Base-by-base conservation (phyloP, 2,888 invertebrate species). In the Acanthopleura granulata region DNA sequence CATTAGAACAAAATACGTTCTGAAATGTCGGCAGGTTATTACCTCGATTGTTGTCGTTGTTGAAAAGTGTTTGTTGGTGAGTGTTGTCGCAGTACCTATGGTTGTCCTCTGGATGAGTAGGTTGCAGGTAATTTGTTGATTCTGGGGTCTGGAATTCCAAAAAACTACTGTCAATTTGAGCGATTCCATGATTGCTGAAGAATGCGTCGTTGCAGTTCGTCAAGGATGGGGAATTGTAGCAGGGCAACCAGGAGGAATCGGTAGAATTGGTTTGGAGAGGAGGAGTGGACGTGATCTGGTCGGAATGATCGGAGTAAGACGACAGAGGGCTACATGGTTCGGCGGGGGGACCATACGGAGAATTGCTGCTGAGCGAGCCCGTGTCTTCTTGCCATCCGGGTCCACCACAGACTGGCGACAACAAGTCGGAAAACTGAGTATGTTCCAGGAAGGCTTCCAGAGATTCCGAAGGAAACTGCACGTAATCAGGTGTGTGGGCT, bases 21-120 rank as follows among this genome's bases (percentile, higher is more conserved):
- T 66, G 66, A 27, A 66, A 66, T 6, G 22, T 66, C 25, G 66
- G 66, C 29, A 66, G 29, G 14, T 66, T 66, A 25, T 66, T 66
- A 27, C 66, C 66, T 6, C 22, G 57, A 12, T 12, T 57, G 29
- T 66, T 66, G 16, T 66, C 22, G 29, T 66, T 27, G 25, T 16
- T 66, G 29, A 27, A 15, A 66, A 27, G 16, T 27, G 25, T 22
- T 66, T 66, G 25, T 66, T 16, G 12, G 27, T 27, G 25, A 66
- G 22, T 27, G 18, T 22, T 18, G 22, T 27, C 16, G 4, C n/a
- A 22, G 6, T 18, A n/a, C 27, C 25, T 16, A 27, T 66, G 29
- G 18, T 66, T 27, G 66, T 18, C 29, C 22, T 57, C 57, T n/a
- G 12, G 22, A 9, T n/a, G 22, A 57, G 6, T 57, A 57, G 3